phyloP scores from a whole-genome alignment of 2,888 invertebrate species.

The Choreutis nemorana region DNA sequence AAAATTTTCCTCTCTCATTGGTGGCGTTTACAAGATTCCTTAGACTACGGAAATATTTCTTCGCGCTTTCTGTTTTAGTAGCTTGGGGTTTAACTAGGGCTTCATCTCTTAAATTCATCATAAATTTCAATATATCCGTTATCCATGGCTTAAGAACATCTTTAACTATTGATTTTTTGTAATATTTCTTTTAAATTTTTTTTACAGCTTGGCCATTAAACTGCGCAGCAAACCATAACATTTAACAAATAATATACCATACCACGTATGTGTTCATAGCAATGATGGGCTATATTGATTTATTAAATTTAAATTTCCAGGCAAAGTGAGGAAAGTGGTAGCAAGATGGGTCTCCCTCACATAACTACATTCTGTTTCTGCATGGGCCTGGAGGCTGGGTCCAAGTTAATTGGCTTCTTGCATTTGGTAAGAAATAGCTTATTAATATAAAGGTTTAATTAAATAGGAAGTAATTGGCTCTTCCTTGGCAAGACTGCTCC shows the following conservation, averaged over 20 bases:
- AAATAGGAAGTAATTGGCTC: too few species aligned
- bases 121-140: constrained; percentile 1
- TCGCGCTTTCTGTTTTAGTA: neutral
- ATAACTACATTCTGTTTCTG: constrained; percentile 51
- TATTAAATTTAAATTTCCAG: constrained; percentile 16
- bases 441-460: too few species aligned
- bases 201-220: too few species aligned
- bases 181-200: too few species aligned
- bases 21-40: neutral
- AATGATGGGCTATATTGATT: neutral
- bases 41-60: constrained; percentile 1
- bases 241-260: neutral
- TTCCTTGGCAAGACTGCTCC: too few species aligned
- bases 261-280: neutral
- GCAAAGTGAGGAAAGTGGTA: constrained; percentile 6
- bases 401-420: constrained; percentile 30
- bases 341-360: constrained; percentile 40
- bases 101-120: constrained; percentile 4
- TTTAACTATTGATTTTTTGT: too few species aligned
- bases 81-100: neutral
- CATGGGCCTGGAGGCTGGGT: constrained; percentile 41
- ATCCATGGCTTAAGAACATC: constrained; percentile 4
- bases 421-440: constrained; percentile 45
- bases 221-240: neutral
- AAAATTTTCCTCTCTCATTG: constrained; percentile 2